These are phyloP conservation scores for Rhaphigaster nebulosa DNA, from an alignment of 2,888 invertebrate genomes.

Conservation along the genomic window DNA sequence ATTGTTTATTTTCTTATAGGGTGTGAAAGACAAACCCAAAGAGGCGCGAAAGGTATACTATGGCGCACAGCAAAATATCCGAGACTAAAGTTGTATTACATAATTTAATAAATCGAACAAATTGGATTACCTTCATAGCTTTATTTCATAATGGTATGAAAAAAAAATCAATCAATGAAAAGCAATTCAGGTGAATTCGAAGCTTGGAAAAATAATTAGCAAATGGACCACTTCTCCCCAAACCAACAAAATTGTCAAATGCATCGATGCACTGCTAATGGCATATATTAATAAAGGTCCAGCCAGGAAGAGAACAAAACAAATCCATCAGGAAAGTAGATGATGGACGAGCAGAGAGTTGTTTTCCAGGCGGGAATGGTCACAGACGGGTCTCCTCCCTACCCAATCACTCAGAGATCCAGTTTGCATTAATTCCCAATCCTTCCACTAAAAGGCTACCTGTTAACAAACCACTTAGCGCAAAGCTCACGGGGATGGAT, in stretches of 20 bases:
- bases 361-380: neutral
- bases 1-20: too few relatives aligned
- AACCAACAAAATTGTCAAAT: neutral
- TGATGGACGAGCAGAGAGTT: neutral
- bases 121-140: too few relatives aligned
- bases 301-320: neutral
- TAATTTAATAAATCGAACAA: too few relatives aligned
- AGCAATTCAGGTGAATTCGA: neutral
- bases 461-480: neutral
- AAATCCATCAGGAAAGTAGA: neutral
- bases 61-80: too few relatives aligned
- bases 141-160: too few relatives aligned
- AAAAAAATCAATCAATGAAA: too few relatives aligned
- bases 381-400: neutral
- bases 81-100: too few relatives aligned
- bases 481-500: neutral
- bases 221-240: neutral
- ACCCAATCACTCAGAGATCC: neutral
- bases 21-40: too few relatives aligned
- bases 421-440: neutral
- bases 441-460: neutral
- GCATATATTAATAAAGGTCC: neutral
- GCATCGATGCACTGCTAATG: neutral
- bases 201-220: neutral
- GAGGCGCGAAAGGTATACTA: too few relatives aligned